phyloP scores from a whole-genome alignment of 2,888 invertebrate genomes.

The Auanema freiburgensis region DNA sequence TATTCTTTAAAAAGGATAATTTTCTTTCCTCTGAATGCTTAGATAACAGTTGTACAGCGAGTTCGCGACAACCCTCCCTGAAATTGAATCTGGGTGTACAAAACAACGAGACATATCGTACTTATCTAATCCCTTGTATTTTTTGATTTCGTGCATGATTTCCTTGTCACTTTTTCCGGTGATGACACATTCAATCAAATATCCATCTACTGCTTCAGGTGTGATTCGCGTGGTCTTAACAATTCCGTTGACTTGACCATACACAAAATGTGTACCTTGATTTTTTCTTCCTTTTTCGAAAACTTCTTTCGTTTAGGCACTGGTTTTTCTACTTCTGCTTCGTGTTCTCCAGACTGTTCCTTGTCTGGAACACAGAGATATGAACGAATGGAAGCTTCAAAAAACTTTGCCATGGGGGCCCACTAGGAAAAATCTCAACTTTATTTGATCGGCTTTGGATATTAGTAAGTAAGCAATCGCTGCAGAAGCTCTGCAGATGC shows the following conservation, averaged over 20 bases:
- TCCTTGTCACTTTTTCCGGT: not conserved
- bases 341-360: not conserved
- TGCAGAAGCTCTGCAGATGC: not conserved
- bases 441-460: not conserved
- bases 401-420: conserved; percentile 8
- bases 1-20: too few relatives aligned
- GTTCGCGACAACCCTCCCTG: not conserved
- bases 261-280: not conserved
- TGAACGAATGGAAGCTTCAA: not conserved
- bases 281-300: not conserved
- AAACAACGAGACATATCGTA: not conserved
- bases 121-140: not conserved
- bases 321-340: not conserved
- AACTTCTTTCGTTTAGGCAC: not conserved
- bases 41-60: too few relatives aligned
- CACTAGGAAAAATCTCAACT: not conserved
- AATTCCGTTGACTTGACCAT: too few relatives aligned
- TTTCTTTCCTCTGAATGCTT: too few relatives aligned
- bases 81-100: not conserved
- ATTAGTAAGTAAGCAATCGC: not conserved
- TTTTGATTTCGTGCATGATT: conserved; percentile 2
- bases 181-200: not conserved
- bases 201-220: not conserved
- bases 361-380: not conserved
- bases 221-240: not conserved